Percentiles rank a stretch among this genome's conserved stretches.
These are phyloP conservation scores for Megaptera novaeangliae DNA, from an alignment of 2,113 vertebrate genomes.

Conservation along the genomic window DNA sequence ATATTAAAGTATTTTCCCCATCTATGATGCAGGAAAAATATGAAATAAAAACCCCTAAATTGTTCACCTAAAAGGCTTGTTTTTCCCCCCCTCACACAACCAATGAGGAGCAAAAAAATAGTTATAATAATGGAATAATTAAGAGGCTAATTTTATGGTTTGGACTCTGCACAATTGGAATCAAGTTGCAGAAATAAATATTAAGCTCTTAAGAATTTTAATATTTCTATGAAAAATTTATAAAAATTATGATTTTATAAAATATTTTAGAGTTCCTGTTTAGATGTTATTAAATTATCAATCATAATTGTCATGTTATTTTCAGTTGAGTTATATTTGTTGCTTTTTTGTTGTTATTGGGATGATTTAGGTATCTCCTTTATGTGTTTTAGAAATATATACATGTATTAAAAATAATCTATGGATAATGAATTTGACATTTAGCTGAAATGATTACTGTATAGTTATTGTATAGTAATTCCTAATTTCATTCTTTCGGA, in stretches of 20 bases:
- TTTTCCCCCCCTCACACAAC: background rate
- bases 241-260: background rate
- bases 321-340: background rate
- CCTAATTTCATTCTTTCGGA: constrained; percentile 20
- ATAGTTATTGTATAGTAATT: background rate
- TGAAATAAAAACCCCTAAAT: background rate
- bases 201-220: background rate
- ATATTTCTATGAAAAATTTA: background rate
- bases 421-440: background rate
- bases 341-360: background rate
- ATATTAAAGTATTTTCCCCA: background rate
- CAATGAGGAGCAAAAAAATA: background rate
- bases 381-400: background rate
- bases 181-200: background rate
- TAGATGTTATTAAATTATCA: background rate
- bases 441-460: background rate
- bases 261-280: background rate
- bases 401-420: background rate
- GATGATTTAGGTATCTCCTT: background rate
- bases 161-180: background rate
- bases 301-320: background rate
- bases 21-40: background rate
- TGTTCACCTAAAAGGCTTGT: background rate
- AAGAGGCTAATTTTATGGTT: background rate
- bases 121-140: background rate